phyloP scores from a whole-genome alignment of 2,113 vertebrate species.

The Dipodomys ordii region DNA sequence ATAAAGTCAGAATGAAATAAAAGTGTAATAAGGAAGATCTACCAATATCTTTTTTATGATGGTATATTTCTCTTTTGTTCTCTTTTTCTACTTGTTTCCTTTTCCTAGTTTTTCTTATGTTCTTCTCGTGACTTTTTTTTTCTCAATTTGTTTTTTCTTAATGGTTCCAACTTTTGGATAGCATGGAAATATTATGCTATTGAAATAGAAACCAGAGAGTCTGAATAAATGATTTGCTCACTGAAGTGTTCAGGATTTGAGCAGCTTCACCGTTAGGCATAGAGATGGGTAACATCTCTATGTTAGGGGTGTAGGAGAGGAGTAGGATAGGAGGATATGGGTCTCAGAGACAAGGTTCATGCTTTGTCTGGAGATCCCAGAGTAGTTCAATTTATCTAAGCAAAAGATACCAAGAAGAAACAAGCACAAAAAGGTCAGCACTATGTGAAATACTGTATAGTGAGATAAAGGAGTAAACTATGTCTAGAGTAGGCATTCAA shows the following conservation, averaged over 20 bases:
- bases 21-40: neutral
- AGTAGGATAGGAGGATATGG: neutral
- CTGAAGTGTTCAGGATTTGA: neutral
- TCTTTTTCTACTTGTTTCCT: neutral
- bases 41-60: neutral
- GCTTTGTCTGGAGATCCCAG: neutral
- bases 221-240: neutral
- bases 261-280: neutral
- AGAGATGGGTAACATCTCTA: neutral
- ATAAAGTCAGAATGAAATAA: neutral
- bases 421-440: neutral
- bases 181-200: neutral
- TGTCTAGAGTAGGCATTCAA: neutral
- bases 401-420: neutral
- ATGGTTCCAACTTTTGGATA: neutral
- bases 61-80: neutral
- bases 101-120: neutral
- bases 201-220: neutral
- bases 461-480: neutral
- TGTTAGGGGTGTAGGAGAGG: neutral
- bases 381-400: neutral
- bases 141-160: neutral
- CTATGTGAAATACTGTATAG: neutral
- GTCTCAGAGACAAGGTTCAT: fast-evolving
- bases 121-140: neutral